Evolutionary conservation across 92 coral and sea anemone species (phyloP).

Genomic region (Montipora capitata): DNA sequence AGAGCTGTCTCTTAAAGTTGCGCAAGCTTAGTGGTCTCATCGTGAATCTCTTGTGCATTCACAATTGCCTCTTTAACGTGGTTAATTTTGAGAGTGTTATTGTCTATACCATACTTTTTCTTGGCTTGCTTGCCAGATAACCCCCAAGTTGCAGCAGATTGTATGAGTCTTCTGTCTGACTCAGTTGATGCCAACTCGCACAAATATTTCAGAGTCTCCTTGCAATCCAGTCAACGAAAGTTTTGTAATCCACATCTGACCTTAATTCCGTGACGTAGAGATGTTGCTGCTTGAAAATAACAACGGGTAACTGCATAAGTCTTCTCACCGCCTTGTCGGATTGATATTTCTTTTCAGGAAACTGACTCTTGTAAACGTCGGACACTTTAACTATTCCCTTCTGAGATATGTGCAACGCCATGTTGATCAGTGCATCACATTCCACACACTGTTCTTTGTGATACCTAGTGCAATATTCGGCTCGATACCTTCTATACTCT

Average conservation of each 20-base stretch:
- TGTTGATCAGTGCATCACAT: constrained; percentile 45
- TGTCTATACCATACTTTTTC: neutral
- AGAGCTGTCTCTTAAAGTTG: neutral
- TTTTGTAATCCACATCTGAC: neutral
- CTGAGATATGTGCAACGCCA: constrained; percentile 30
- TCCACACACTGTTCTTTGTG: constrained; percentile 25
- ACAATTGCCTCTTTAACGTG: neutral
- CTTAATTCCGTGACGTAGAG: constrained; percentile 53
- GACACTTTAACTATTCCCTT: constrained; percentile 33
- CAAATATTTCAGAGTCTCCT: constrained; percentile 53
- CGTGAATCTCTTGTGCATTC: neutral
- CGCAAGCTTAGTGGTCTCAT: neutral
- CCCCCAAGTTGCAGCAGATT: constrained; percentile 67
- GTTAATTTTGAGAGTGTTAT: neutral
- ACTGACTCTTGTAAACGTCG: constrained; percentile 46
- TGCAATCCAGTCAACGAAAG: constrained; percentile 51
- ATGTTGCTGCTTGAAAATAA: constrained; percentile 44
- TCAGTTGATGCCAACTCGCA: constrained; percentile 73
- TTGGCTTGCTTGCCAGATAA: constrained; percentile 29
- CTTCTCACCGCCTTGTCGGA: constrained; percentile 77
- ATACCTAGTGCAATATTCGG: no score
- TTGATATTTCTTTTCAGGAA: constrained; percentile 52
- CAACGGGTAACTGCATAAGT: constrained; percentile 72
- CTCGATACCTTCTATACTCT: no score
- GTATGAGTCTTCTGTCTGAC: constrained; percentile 51